These are phyloP conservation scores for Daboia siamensis DNA, from an alignment of 2,113 vertebrate species.

Conservation along the genomic window DNA sequence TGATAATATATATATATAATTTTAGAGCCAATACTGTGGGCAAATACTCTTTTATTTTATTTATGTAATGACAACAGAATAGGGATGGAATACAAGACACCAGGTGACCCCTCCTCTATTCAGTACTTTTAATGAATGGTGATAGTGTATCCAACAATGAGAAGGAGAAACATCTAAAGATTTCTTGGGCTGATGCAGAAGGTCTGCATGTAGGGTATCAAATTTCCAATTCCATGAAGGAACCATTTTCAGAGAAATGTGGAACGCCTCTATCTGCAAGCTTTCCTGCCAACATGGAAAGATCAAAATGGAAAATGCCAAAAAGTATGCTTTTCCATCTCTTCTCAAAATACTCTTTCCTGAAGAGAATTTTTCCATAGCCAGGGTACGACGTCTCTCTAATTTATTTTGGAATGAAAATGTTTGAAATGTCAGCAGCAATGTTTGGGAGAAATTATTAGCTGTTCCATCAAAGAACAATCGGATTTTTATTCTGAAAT, in stretches of 20 bases:
- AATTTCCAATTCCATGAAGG: not conserved
- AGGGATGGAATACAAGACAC: not conserved
- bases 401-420: not conserved
- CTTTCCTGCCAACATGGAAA: not conserved
- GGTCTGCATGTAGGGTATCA: not conserved
- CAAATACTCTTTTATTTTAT: not conserved
- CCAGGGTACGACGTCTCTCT: not conserved
- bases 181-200: not conserved
- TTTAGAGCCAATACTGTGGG: too few species aligned
- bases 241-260: not conserved
- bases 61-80: not conserved
- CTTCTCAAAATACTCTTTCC: not conserved
- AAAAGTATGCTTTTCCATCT: not conserved
- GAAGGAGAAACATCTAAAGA: not conserved
- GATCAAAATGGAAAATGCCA: not conserved
- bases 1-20: too few species aligned
- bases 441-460: not conserved
- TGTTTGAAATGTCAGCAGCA: accelerated
- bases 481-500: not conserved
- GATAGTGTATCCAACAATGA: not conserved
- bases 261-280: not conserved
- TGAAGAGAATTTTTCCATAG: not conserved
- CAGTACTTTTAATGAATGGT: not conserved
- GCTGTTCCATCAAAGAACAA: not conserved
- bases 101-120: not conserved